Evolutionary conservation across 2,888 invertebrate genomes (phyloP).

Genomic region (Morpho helenor): DNA sequence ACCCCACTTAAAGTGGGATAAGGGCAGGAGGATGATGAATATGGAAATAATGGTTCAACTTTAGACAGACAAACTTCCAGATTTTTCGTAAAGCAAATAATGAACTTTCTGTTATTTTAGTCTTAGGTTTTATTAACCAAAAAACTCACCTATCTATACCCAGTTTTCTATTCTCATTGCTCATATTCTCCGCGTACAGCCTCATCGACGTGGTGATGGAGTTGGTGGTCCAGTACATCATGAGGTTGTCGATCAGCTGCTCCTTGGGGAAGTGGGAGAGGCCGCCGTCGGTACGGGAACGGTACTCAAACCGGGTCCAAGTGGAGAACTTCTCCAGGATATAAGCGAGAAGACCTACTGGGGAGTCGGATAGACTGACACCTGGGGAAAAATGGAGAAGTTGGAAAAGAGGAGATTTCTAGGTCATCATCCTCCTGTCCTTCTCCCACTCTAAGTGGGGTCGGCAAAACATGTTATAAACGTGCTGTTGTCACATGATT

Average conservation of each 20-base stretch:
- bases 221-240: conserved; percentile 87
- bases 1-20: too few relatives aligned
- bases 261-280: conserved; percentile 82
- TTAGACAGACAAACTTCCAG: neutral
- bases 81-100: neutral
- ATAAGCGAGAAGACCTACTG: conserved; percentile 89
- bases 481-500: too few relatives aligned
- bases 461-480: too few relatives aligned
- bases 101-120: too few relatives aligned
- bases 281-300: conserved; percentile 82
- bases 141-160: conserved; percentile 9
- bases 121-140: too few relatives aligned
- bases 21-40: too few relatives aligned
- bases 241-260: conserved; percentile 87
- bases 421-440: too few relatives aligned
- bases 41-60: neutral
- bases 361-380: conserved; percentile 82
- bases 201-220: conserved; percentile 87
- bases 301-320: conserved; percentile 80
- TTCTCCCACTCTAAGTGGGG: too few relatives aligned
- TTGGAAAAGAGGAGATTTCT: conserved; percentile 29
- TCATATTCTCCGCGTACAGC: conserved; percentile 82
- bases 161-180: conserved; percentile 10
- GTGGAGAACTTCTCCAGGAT: conserved; percentile 91
- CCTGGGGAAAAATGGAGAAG: conserved; percentile 35